Conservation (phyloP, 1,140 invertebrate genomes). For the Drosophila bipectinata region DNA sequence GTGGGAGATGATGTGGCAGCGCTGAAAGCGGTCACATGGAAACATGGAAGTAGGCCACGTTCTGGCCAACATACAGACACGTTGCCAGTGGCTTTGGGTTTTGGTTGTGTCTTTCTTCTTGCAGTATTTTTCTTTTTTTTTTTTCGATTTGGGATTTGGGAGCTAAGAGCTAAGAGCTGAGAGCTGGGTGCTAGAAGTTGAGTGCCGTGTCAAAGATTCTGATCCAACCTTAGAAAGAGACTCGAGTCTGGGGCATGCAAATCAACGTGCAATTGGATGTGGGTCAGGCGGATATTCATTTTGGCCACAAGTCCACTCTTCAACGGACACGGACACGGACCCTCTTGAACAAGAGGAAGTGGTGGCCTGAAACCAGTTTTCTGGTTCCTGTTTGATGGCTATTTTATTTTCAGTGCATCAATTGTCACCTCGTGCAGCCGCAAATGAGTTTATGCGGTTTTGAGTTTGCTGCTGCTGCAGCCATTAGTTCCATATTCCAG, state of each 20-base stretch:
- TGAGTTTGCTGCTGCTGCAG: not conserved
- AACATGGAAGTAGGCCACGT: constrained; percentile 66
- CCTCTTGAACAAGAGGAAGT: constrained; percentile 37
- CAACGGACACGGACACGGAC: constrained; percentile 39
- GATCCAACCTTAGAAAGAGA: constrained; percentile 7
- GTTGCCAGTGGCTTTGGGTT: constrained; percentile 22
- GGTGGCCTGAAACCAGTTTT: constrained; percentile 54
- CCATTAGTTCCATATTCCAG: not conserved
- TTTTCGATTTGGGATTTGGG: not conserved
- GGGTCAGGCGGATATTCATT: constrained; percentile 67
- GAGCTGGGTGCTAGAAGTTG: not conserved
- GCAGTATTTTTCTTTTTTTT: not conserved
- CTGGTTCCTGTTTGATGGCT: not conserved
- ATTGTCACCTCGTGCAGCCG: constrained; percentile 4
- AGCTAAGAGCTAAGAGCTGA: no score
- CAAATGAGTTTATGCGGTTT: constrained; percentile 28
- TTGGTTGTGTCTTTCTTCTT: not conserved
- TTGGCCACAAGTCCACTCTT: constrained; percentile 30
- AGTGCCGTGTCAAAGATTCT: constrained; percentile 45
- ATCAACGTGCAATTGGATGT: constrained; percentile 54
- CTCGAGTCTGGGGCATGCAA: constrained; percentile 56
- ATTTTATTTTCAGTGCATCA: not conserved
- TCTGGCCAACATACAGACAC: constrained; percentile 43
- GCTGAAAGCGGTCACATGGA: constrained; percentile 64
- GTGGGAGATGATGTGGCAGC: constrained; percentile 14